A percentile compares a stretch with the other conserved stretches of the same genome.
Evolutionary conservation across 2,888 invertebrate genomes (phyloP).

Genomic region (Thyatira batis): DNA sequence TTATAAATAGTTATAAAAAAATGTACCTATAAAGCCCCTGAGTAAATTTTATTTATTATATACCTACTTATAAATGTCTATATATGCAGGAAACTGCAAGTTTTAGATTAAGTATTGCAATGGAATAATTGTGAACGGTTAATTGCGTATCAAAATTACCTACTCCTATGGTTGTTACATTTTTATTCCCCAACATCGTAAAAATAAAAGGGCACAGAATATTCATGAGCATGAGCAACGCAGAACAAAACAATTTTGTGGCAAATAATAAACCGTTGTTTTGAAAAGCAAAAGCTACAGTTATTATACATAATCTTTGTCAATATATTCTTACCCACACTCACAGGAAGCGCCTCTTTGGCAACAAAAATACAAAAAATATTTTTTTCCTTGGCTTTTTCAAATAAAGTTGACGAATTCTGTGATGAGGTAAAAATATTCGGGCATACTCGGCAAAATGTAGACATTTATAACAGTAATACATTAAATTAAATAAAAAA

Average conservation of each 20-base stretch:
- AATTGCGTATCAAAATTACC: too few relatives aligned
- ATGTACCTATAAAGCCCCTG: too few relatives aligned
- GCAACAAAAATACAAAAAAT: neutral
- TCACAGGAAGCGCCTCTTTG: neutral
- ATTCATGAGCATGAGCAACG: neutral
- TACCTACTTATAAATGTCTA: too few relatives aligned
- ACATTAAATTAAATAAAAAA: too few relatives aligned
- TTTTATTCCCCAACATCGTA: neutral
- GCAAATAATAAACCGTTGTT: neutral
- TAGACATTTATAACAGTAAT: too few relatives aligned
- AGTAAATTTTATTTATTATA: too few relatives aligned
- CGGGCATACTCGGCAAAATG: too few relatives aligned
- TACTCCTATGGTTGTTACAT: too few relatives aligned
- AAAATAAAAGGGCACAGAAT: neutral
- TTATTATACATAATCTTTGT: neutral
- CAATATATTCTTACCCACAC: neutral
- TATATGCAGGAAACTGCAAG: too few relatives aligned
- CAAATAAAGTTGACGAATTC: neutral
- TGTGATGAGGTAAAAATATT: neutral
- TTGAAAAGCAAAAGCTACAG: neutral
- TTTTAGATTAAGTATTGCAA: too few relatives aligned
- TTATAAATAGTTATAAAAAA: too few relatives aligned
- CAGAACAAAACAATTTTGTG: neutral
- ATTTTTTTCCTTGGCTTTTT: neutral
- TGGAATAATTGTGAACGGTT: too few relatives aligned